A percentile compares a stretch with the other conserved stretches of the same genome.
phyloP scores from a whole-genome alignment of 2,113 vertebrate species.

The Neomonachus schauinslandi region DNA sequence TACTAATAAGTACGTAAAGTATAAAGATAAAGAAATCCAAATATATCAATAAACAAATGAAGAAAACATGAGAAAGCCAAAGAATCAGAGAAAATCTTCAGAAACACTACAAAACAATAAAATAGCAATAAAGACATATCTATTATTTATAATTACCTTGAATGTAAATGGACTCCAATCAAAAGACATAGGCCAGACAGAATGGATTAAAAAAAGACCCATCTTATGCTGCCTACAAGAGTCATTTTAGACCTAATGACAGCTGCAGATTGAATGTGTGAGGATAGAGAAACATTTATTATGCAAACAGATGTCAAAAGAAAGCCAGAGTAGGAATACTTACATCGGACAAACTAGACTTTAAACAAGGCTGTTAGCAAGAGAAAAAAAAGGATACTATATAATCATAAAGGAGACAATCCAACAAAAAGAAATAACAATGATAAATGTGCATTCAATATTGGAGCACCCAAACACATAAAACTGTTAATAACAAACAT shows the following conservation, averaged over 20 bases:
- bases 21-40: neutral
- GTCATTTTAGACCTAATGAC: neutral
- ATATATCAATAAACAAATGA: neutral
- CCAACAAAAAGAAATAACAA: neutral
- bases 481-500: neutral
- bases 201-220: neutral
- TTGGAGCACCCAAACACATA: neutral
- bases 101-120: neutral
- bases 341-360: neutral
- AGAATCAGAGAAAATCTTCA: neutral
- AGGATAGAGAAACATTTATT: neutral
- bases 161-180: neutral
- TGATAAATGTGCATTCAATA: neutral
- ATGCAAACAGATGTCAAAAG: neutral
- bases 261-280: neutral
- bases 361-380: neutral
- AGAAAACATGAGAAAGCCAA: neutral
- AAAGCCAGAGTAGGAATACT: neutral
- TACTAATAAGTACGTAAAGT: neutral
- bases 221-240: neutral
- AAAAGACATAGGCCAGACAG: neutral
- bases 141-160: neutral
- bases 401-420: neutral
- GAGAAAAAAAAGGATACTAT: neutral
- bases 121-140: neutral